Evolutionary conservation across 2,113 vertebrate species (phyloP).

Genomic region (Sakesphorus luctuosus): DNA sequence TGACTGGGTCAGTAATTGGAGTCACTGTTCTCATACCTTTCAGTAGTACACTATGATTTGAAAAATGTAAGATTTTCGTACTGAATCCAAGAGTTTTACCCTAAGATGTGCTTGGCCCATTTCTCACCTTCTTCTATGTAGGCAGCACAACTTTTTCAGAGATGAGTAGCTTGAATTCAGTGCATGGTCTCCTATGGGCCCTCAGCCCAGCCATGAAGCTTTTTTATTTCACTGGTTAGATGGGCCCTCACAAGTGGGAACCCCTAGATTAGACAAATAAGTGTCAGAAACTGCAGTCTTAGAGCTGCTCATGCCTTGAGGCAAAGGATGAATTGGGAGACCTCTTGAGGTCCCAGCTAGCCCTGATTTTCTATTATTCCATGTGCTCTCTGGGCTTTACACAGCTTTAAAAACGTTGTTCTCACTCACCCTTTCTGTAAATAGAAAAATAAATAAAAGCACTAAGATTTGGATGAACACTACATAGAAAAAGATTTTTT

Average conservation of each 20-base stretch:
- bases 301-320: background rate
- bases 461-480: background rate
- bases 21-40: background rate
- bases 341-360: background rate
- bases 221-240: background rate
- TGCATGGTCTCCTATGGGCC: accelerated
- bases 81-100: background rate
- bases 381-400: background rate
- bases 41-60: background rate
- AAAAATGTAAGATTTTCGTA: background rate
- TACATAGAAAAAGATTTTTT: background rate
- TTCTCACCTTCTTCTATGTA: background rate
- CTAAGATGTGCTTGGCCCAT: background rate
- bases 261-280: background rate
- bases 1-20: background rate
- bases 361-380: background rate
- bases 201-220: background rate
- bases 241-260: background rate
- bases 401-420: background rate
- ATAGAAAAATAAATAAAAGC: background rate
- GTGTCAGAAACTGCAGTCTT: background rate
- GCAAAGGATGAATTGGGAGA: background rate
- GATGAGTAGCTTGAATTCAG: background rate
- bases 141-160: background rate
- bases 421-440: background rate